These are phyloP conservation scores for Chloropsis cyanopogon DNA, from an alignment of 2,113 vertebrate species.

Conservation along the genomic window DNA sequence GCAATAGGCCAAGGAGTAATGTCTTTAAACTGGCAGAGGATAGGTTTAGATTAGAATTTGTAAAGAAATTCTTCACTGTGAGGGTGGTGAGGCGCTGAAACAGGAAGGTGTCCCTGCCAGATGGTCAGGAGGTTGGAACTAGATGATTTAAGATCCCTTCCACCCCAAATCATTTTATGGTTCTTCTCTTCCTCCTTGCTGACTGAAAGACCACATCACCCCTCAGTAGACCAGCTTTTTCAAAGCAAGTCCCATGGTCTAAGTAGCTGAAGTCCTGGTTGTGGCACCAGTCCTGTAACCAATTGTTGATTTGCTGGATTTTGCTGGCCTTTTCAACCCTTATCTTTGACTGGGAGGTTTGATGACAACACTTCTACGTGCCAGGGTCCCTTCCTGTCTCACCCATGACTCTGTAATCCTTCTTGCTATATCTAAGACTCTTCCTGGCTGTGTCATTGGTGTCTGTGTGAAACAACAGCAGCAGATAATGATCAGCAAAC, in stretches of 20 bases:
- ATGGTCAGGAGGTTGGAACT: accelerated
- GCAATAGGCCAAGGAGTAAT: neutral
- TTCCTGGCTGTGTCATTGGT: neutral
- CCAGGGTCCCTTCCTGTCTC: neutral
- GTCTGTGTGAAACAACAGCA: neutral
- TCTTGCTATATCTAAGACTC: neutral
- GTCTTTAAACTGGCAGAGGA: neutral
- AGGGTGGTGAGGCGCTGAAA: neutral
- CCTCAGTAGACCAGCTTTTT: neutral
- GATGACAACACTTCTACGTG: neutral
- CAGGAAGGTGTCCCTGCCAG: neutral
- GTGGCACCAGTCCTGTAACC: neutral
- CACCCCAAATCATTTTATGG: neutral
- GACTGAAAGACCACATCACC: neutral
- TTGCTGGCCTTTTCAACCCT: neutral
- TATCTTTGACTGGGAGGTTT: neutral
- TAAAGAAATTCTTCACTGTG: neutral
- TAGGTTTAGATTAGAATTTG: neutral
- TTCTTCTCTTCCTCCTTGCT: neutral
- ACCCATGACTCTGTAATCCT: neutral
- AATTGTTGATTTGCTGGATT: neutral
- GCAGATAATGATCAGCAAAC: neutral
- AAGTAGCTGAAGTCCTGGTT: neutral
- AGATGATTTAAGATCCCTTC: neutral
- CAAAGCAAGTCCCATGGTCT: neutral